These are phyloP conservation scores for Gallinago jamesoni DNA, from an alignment of 2,113 vertebrate genomes.

Conservation along the genomic window DNA sequence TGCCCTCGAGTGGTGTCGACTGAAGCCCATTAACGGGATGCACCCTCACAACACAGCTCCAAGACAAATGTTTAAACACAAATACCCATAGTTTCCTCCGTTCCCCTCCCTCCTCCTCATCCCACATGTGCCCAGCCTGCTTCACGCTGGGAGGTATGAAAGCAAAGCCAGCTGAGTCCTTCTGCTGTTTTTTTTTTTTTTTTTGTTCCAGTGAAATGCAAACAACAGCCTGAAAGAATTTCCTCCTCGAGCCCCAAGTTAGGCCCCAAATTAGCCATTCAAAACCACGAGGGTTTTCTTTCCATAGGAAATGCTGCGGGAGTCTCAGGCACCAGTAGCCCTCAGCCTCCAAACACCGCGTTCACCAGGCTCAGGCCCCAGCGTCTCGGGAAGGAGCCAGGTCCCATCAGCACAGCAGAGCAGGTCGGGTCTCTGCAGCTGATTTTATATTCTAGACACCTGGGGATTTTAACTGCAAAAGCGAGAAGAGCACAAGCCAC, in stretches of 20 bases:
- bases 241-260: not conserved
- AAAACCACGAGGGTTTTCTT: not conserved
- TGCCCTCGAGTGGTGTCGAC: not conserved
- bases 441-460: not conserved
- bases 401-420: not conserved
- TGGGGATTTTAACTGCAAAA: not conserved
- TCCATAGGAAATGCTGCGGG: not conserved
- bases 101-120: not conserved
- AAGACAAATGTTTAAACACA: not conserved
- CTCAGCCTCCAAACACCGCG: not conserved
- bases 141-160: not conserved
- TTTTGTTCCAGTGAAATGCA: not conserved
- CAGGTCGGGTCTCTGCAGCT: not conserved
- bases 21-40: not conserved
- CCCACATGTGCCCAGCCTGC: not conserved
- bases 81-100: not conserved
- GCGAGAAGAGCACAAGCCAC: not conserved
- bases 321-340: not conserved
- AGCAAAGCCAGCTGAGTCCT: not conserved
- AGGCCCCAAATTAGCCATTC: not conserved
- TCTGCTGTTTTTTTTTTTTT: not conserved
- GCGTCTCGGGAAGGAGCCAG: not conserved
- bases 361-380: not conserved
- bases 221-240: not conserved
- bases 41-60: not conserved